Base-by-base conservation (phyloP, 2,113 vertebrate genomes). In the Ceyx melanurus region DNA sequence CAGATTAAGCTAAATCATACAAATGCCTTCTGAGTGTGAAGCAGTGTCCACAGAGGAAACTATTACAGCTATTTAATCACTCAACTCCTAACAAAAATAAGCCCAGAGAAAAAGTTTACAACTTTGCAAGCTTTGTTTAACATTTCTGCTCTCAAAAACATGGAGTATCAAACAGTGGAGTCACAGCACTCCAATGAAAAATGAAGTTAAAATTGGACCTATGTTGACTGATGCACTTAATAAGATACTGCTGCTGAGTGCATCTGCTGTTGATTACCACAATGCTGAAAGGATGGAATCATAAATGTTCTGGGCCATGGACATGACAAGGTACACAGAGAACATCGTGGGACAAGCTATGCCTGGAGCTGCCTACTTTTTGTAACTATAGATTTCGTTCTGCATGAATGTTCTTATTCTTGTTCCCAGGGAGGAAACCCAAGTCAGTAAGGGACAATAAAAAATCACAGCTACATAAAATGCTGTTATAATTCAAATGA, bases 61-160 rank as follows among this genome's bases (percentile, higher is more conserved):
- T 28, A 77, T 10, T 50, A 77, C 60, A 66, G 37, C 37, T 66
- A 20, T 71, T 86, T 73, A 82, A 86, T 74, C 65, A 88, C 8
- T 67, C 31, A 56, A 67, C 60, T 74, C 72, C 12, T 86, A 77
- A 71, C 11, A 84, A 90, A 92, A 94, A 78, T 45, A 94, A 89
- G n/a, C 53, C 67, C 8, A 48, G 51, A 74, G 58, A 79, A 95
- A 88, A 88, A 91, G 18, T 15, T 70, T 88, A 73, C 56, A 81
- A 86, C 50, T 74, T 56, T n/a, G 60, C 46, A 92, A 90, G 64
- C 67, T 82, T 90, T 85, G 74, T 93, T 91, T 87, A 71, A 65
- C 80, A 88, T 77, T 92, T 80, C 80, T 64, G 33, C 51, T 88
- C 68, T 83, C 86, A 86, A 50, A 91, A 90, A 45, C 53, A 62